Base-by-base conservation (phyloP, 2,797 vertebrate genomes). In the Halcyon chelicuti region DNA sequence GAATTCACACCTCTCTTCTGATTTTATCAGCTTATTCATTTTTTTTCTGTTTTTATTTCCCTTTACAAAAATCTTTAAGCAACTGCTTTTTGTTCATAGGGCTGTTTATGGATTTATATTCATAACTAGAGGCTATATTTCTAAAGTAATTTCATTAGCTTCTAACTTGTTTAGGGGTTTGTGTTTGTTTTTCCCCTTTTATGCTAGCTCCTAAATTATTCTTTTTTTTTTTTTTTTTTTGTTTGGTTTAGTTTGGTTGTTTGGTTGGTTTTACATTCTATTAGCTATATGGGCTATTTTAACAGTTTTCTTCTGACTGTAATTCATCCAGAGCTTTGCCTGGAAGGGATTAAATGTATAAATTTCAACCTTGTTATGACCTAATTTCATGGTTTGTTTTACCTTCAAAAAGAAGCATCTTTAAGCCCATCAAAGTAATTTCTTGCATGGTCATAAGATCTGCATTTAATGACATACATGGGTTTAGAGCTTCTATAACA, bases 321-420 rank as follows among this genome's bases (percentile, higher is more conserved):
- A 89, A 93, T 90, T 90, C 61, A 80, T 70, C 42, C 58, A 78
- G 52, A 93, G 46, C 62, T 92, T 93, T 93, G 49, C 90, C 73
- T 72, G 52, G 57, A 75, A 94, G 68, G 71, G 67, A 90, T 95
- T 90, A 95, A 85, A 86, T 31, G 16, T 46, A 88, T 54, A 58
- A 89, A 78, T 54, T 65, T 88, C 60, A 76, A 47, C 79, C 72
- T 65, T 94, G 54, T 55, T 83, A 94, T 83, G 61, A 61, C 70
- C 60, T 93, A 86, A 94, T 91, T 96, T 95, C 68, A 93, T 75
- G 35, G 75, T 86, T 97, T 96, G 80, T 81, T 96, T 93, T 94
- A 65, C 81, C 75, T 95, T 93, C 89, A 92, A 71, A 89, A 93
- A 86, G 77, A 85, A 82, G 42, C 12, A 17, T 71, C 28, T 88